Evolutionary conservation across 1,140 invertebrate species (phyloP), one percentile per base, ranked within the genome.

Genomic region (Procambarus virginalis): DNA sequence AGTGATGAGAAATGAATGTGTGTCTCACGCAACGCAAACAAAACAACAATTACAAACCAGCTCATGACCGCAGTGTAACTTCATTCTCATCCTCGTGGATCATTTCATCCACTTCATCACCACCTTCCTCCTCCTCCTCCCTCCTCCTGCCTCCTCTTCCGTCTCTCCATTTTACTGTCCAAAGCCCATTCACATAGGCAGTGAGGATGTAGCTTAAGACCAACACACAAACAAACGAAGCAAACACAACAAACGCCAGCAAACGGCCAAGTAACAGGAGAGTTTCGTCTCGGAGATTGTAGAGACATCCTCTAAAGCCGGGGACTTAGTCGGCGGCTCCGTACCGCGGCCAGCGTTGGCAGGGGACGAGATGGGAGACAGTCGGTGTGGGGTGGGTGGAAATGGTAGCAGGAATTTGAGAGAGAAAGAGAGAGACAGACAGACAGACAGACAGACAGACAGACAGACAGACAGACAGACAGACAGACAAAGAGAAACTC

Each of bases 191-290:
- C 83, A 84, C 34, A 55, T 55, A 75, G 73, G 83, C 48, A 55
- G 68, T 70, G 12, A 48, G 73, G 73, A 46, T 22, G 70, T 75
- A 17, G 68, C 83, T 34, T 84, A 84, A 84, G 83, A 55, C 68
- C 46, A 84, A 85, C 84, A 85, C 84, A 85, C 73, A 85, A 85
- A 85, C 84, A 85, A 77, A 58, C 48, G 75, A n/a, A 85, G 51
- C 84, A 85, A 85, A 85, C 84, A 85, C 70, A 85, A 75, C 70
- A 85, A 58, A 55, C 84, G 51, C 48, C 70, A 85, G 55, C 84
- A 85, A 85, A 77, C 70, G 49, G 75, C 17, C 45, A 17, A 49
- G 75, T 76, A 85, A 77, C 75, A 76, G 73, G 58, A 60, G 60
- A 76, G 45, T 46, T 48, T 51, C 84, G 84, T 58, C 51, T 46